Base-by-base conservation (phyloP, 1,140 invertebrate species). In the Acyrthosiphon pisum region DNA sequence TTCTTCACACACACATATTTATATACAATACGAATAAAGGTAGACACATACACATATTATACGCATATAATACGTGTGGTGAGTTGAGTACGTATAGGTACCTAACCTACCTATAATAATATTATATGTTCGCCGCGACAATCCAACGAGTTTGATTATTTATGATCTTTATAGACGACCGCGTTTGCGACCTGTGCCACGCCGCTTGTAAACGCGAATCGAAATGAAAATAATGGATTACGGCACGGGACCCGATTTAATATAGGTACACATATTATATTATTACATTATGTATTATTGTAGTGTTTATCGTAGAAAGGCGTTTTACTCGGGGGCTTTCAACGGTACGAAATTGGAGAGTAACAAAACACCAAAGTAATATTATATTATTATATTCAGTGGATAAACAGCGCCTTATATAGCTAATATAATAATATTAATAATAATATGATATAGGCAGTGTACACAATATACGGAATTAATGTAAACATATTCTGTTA, bases 71-170 rank as follows among this genome's bases (percentile, higher is more conserved):
- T 81, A 18, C 41, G 83, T 6, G 81, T 81, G 30, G 22, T 30
- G 60, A 44, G 41, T 86, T 68, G 23, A 44, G n/a, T 50, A 81
- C 46, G 11, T 46, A 46, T 46, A 50, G 48, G 48, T 50, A 50
- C 48, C 14, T 50, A 46, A 50, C 48, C 14, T 50, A 46, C 44
- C 44, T 46, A 53, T 53, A 53, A 53, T 53, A 23, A 53, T 53
- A 91, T 26, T 83, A 91, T 76, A 46, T n/a, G 56, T 91, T n/a
- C 37, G 3, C 90, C 20, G 44, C 60, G 68, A 83, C 68, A 83
- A 50, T 91, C 68, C 90, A 48, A 83, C 90, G 60, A 91, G 90
- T 91, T 91, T 35, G 90, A 91, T 91, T 91, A 91, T 91, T 91
- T 91, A 91, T 91, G 60, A 83, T 91, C 44, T 50, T 50, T 35